Evolutionary conservation across 2,113 vertebrate species (phyloP).

Genomic region (Vanacampus margaritifer): DNA sequence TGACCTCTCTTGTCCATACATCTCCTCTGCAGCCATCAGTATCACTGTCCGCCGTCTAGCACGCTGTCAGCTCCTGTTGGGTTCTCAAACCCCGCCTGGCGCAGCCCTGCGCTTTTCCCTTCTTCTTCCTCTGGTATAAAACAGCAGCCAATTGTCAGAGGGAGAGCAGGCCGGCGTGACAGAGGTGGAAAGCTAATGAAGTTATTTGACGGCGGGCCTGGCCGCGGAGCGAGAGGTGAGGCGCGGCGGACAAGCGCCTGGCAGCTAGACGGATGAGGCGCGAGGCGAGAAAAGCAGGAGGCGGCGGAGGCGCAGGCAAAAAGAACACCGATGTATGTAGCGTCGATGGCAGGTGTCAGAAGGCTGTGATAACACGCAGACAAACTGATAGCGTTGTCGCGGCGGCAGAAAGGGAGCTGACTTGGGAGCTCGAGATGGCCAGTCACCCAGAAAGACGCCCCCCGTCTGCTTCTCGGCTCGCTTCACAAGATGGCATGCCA

Average conservation of each 20-base stretch:
- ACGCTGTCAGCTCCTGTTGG: conserved; percentile 68
- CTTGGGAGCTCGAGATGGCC: conserved; percentile 41
- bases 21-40: conserved; percentile 65
- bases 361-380: conserved; percentile 64
- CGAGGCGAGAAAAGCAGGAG: conserved; percentile 45
- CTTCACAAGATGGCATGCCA: conserved; percentile 36
- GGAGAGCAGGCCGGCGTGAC: conserved; percentile 70
- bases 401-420: conserved; percentile 40
- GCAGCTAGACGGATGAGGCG: conserved; percentile 71
- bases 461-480: conserved; percentile 37
- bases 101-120: conserved; percentile 43
- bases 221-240: conserved; percentile 73
- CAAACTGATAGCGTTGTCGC: conserved; percentile 60
- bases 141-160: conserved; percentile 72
- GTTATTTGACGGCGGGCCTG: conserved; percentile 75
- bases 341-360: conserved; percentile 69
- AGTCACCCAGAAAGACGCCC: conserved; percentile 59
- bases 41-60: conserved; percentile 65
- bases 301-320: conserved; percentile 35
- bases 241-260: conserved; percentile 70
- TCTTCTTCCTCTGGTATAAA: conserved; percentile 42
- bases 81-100: conserved; percentile 21
- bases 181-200: conserved; percentile 80
- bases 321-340: conserved; percentile 35
- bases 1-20: conserved; percentile 66